Evolutionary conservation across 1,140 invertebrate genomes (phyloP).

Genomic region (Goniozus legneri): DNA sequence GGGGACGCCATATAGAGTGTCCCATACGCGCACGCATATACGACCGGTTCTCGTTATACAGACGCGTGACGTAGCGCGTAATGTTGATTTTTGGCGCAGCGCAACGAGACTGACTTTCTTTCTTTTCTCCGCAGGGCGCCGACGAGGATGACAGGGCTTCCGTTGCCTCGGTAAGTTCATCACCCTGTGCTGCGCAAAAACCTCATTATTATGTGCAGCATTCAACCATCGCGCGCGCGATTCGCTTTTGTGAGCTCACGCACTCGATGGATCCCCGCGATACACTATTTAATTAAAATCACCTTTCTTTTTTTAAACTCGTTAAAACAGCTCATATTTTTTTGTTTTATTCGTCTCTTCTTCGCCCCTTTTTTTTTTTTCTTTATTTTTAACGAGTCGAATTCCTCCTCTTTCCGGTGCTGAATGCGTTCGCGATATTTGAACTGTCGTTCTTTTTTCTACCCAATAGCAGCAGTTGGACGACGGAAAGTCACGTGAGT

Average conservation of each 20-base stretch:
- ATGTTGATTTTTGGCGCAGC: constrained; percentile 25
- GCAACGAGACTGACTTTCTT: constrained; percentile 17
- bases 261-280: too few relatives aligned
- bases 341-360: background rate
- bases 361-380: background rate
- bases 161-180: constrained; percentile 62
- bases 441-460: too few relatives aligned
- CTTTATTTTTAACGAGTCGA: background rate
- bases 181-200: too few relatives aligned
- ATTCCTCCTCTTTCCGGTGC: background rate
- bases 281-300: too few relatives aligned
- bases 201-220: too few relatives aligned
- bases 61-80: constrained; percentile 20
- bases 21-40: background rate
- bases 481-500: constrained; percentile 73
- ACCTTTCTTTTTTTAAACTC: too few relatives aligned
- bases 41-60: background rate
- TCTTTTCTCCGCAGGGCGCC: constrained; percentile 59
- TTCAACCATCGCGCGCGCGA: too few relatives aligned
- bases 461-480: constrained; percentile 61
- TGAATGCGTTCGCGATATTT: too few relatives aligned
- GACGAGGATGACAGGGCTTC: constrained; percentile 72
- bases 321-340: too few relatives aligned
- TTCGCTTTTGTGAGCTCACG: too few relatives aligned
- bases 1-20: constrained; percentile 20